A percentile compares a stretch with the other conserved stretches of the same genome.
These are phyloP conservation scores for Cheilosia urbana DNA, from an alignment of 2,888 invertebrate genomes.

Conservation along the genomic window DNA sequence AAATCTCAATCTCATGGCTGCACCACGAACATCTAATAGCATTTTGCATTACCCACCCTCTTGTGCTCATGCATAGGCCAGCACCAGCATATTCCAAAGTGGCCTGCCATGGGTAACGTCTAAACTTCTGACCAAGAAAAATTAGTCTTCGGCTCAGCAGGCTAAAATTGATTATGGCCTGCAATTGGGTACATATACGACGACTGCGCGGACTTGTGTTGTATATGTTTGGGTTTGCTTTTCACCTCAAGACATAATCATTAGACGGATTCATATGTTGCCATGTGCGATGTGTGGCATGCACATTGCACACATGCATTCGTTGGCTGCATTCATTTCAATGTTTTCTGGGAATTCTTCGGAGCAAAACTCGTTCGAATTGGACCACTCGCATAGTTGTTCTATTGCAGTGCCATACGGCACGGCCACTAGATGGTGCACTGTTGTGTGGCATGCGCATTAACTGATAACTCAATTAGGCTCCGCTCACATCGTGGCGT, in stretches of 20 bases:
- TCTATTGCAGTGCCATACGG: slow-evolving; percentile 47
- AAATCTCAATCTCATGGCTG: slow-evolving; percentile 54
- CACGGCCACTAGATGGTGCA: slow-evolving; percentile 52
- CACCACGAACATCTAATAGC: slow-evolving; percentile 48
- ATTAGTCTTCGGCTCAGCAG: slow-evolving; percentile 68
- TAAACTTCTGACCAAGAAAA: slow-evolving; percentile 65
- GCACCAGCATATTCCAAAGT: not conserved
- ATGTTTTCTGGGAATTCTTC: slow-evolving; percentile 50
- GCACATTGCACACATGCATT: slow-evolving; percentile 29
- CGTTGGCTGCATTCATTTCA: slow-evolving; percentile 46
- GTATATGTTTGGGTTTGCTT: slow-evolving; percentile 60
- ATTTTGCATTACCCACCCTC: slow-evolving; percentile 55
- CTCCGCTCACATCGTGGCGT: slow-evolving; percentile 42
- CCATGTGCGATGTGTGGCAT: slow-evolving; percentile 39
- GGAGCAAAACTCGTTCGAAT: slow-evolving; percentile 60
- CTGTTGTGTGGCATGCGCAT: slow-evolving; percentile 4
- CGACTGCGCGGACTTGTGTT: slow-evolving; percentile 18
- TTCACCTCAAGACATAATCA: slow-evolving; percentile 72
- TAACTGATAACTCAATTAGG: slow-evolving; percentile 71
- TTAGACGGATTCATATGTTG: slow-evolving; percentile 60
- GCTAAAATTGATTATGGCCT: slow-evolving; percentile 69
- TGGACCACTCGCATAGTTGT: slow-evolving; percentile 26
- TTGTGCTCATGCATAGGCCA: not conserved
- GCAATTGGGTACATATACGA: slow-evolving; percentile 59
- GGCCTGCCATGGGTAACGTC: slow-evolving; percentile 12